phyloP scores from a whole-genome alignment of 2,888 invertebrate species.

The Hipparchia sbordonii region DNA sequence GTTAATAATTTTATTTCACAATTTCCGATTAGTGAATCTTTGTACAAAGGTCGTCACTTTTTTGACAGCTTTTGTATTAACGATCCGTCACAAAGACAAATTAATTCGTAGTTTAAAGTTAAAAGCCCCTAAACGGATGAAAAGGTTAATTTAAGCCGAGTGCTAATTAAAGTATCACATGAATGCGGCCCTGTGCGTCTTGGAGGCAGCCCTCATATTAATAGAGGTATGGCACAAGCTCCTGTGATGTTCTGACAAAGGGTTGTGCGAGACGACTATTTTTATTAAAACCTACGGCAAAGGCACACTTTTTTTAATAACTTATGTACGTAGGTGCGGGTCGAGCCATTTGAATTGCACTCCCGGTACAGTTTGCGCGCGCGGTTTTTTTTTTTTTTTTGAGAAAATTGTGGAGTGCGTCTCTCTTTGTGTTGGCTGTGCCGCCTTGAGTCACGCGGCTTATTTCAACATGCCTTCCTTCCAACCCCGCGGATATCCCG shows the following conservation, averaged over 20 bases:
- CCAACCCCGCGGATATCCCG: slow-evolving; percentile 41
- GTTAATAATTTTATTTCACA: too few species aligned
- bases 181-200: slow-evolving; percentile 70
- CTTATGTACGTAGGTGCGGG: slow-evolving; percentile 73
- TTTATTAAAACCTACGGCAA: slow-evolving; percentile 80
- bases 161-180: slow-evolving; percentile 49
- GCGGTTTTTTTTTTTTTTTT: slow-evolving; percentile 62
- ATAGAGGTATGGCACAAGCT: slow-evolving; percentile 71
- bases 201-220: slow-evolving; percentile 70
- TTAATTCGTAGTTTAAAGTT: too few species aligned
- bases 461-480: slow-evolving; percentile 51
- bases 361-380: slow-evolving; percentile 59
- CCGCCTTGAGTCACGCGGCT: slow-evolving; percentile 61
- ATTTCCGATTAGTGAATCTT: too few species aligned
- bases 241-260: slow-evolving; percentile 80
- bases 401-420: slow-evolving; percentile 70
- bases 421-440: slow-evolving; percentile 69
- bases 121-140: too few species aligned
- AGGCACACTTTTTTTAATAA: slow-evolving; percentile 82
- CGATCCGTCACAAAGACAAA: too few species aligned
- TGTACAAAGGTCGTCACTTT: too few species aligned
- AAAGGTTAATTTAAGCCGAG: slow-evolving; percentile 14
- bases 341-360: slow-evolving; percentile 61
- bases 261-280: slow-evolving; percentile 78
- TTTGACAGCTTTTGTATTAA: too few species aligned